Evolutionary conservation across 2,113 vertebrate genomes (phyloP), one percentile per base, ranked within the genome.

Genomic region (Acrocephalus arundinaceus): DNA sequence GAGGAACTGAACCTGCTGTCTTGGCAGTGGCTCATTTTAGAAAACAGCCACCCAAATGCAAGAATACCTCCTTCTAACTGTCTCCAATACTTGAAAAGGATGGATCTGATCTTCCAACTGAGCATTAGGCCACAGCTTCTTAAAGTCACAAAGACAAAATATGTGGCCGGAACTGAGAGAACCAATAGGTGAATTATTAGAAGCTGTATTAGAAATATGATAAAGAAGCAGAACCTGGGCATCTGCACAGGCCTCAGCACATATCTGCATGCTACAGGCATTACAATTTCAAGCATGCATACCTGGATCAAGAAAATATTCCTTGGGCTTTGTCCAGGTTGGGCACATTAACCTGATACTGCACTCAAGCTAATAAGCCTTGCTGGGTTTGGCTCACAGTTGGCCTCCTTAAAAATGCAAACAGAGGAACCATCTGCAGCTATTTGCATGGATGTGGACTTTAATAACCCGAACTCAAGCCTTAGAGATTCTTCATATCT

Each of bases 401-500:
- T 43, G 24, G 33, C 35, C 18, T 51, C 37, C 70, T 78, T 73
- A 49, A 30, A 71, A 67, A 61, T 0, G 9, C 59, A 93, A 39
- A 75, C 22, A 83, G 22, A 54, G 27, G 27, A 83, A 55, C 24
- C 3, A 0, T 15, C 58, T 52, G 66, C 66, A 66, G 22, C 55
- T 67, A n/a, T 24, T 59, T 57, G 75, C 45, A 52, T 0, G 5
- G 46, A 31, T 49, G 15, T 2, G 16, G n/a, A 57, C 54, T 57
- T 68, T 3, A 76, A 27, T 10, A 89, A 68, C 35, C 27, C 23
- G 22, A 83, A 55, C n/a, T 68, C 13, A 16, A 18, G 30, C 21
- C 73, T 48, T n/a, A 13, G 0, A 81, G 30, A 65, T 25, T 39
- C 18, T 25, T 39, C 18, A 3, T 0, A 1, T 21, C 21, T 72